Evolutionary conservation across 2,888 invertebrate species (phyloP).

Genomic region (Zygaena filipendulae): DNA sequence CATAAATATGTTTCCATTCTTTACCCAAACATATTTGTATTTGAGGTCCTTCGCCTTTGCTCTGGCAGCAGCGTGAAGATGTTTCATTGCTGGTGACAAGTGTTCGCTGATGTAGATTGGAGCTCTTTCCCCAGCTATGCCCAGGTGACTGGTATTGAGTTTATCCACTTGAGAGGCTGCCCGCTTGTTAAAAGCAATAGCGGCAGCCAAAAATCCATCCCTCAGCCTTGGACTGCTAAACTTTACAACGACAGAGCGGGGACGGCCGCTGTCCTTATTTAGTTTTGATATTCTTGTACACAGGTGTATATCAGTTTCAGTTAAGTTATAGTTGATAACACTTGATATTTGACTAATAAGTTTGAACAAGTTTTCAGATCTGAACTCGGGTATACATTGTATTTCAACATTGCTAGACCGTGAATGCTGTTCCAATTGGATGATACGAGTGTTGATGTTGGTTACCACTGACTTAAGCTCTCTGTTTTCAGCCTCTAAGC

Average conservation of each 20-base stretch:
- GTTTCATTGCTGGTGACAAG: slow-evolving; percentile 16
- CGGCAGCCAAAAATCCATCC: slow-evolving; percentile 8
- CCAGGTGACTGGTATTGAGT: slow-evolving; percentile 14
- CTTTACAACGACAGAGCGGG: slow-evolving; percentile 10
- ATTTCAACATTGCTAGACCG: slow-evolving; percentile 15
- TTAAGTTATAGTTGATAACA: slow-evolving; percentile 10
- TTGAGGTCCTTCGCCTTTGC: slow-evolving; percentile 11
- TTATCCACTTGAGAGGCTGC: slow-evolving; percentile 8
- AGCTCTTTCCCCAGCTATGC: slow-evolving; percentile 11
- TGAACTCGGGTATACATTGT: slow-evolving; percentile 16
- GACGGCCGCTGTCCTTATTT: slow-evolving; percentile 8
- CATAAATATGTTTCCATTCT: slow-evolving; percentile 15
- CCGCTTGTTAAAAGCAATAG: slow-evolving; percentile 10
- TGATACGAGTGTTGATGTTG: slow-evolving; percentile 9
- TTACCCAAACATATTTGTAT: slow-evolving; percentile 14
- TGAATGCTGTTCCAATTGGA: slow-evolving; percentile 15
- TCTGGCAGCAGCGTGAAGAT: slow-evolving; percentile 16
- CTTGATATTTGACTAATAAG: slow-evolving; percentile 10
- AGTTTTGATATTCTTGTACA: slow-evolving; percentile 15
- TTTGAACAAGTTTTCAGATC: slow-evolving; percentile 14
- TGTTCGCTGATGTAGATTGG: slow-evolving; percentile 18
- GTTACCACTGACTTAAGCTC: too few relatives aligned
- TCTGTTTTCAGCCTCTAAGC: slow-evolving; percentile 11
- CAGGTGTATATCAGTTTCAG: slow-evolving; percentile 13
- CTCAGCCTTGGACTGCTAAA: slow-evolving; percentile 7